Conservation (phyloP, 1,140 invertebrate species). For the Zaprionus ghesquierei region DNA sequence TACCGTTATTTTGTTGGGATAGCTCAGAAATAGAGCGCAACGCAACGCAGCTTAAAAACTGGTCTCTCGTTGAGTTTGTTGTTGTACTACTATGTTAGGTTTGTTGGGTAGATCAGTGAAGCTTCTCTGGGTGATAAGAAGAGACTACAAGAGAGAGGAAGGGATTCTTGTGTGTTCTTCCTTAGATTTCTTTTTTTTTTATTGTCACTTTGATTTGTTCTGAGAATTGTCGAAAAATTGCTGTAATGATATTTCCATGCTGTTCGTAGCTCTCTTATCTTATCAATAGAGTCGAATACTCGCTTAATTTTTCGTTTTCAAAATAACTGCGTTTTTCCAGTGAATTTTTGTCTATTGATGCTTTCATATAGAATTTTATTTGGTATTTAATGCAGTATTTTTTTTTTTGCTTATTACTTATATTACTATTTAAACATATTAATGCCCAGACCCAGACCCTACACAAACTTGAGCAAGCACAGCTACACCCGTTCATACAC, state of each 20-base stretch:
- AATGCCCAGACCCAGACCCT: not conserved
- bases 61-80: conserved; percentile 14
- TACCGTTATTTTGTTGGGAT: conserved; percentile 77
- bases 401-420: not conserved
- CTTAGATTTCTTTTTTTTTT: not conserved
- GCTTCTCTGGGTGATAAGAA: not conserved
- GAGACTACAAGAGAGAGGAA: not conserved
- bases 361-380: not conserved
- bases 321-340: not conserved
- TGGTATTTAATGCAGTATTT: not conserved
- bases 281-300: not conserved
- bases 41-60: conserved; percentile 43
- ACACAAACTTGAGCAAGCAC: not conserved
- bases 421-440: not conserved
- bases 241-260: not conserved
- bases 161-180: not conserved
- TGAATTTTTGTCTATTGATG: not conserved
- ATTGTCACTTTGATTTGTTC: not conserved
- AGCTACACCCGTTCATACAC: not conserved
- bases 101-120: conserved; percentile 65
- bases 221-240: not conserved
- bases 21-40: conserved; percentile 62
- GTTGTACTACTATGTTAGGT: not conserved
- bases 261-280: not conserved
- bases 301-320: not conserved